phyloP scores from a whole-genome alignment of 2,113 vertebrate genomes.

The Charadrius vociferus region DNA sequence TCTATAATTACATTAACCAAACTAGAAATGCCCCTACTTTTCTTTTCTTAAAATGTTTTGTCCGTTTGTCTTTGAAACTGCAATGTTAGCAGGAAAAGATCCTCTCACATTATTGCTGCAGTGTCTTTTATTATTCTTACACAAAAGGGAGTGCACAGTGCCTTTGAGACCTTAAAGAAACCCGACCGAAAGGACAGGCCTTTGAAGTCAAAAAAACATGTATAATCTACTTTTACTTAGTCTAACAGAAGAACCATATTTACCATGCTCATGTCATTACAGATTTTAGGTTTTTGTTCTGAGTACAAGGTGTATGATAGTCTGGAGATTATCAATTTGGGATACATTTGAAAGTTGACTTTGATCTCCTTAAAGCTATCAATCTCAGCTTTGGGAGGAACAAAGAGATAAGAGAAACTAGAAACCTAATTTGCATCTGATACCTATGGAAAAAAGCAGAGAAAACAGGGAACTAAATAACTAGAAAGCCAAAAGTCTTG shows the following conservation, averaged over 20 bases:
- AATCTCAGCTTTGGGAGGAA: conserved; percentile 62
- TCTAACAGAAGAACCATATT: conserved; percentile 66
- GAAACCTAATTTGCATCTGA: conserved; percentile 69
- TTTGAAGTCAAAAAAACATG: conserved; percentile 72
- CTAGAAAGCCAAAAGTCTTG: conserved; percentile 54
- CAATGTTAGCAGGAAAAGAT: conserved; percentile 42
- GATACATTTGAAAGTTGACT: conserved; percentile 69
- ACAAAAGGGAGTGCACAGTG: conserved; percentile 21
- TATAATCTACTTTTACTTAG: conserved; percentile 72
- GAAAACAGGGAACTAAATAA: conserved; percentile 60
- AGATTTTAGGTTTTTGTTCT: conserved; percentile 69
- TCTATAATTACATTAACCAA: background rate
- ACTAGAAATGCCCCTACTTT: background rate
- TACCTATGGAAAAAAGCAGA: conserved; percentile 37
- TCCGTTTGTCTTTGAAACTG: conserved; percentile 27
- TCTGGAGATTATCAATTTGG: conserved; percentile 73
- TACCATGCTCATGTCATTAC: conserved; percentile 66
- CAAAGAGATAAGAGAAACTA: conserved; percentile 71
- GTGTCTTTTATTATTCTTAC: conserved; percentile 37
- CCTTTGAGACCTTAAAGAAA: conserved; percentile 68
- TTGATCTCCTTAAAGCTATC: conserved; percentile 73
- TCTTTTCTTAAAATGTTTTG: background rate
- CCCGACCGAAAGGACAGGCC: conserved; percentile 43
- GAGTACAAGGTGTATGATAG: conserved; percentile 66
- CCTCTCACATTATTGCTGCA: conserved; percentile 30